Evolutionary conservation across 2,797 vertebrate species (phyloP).

Genomic region (Hipposideros larvatus): DNA sequence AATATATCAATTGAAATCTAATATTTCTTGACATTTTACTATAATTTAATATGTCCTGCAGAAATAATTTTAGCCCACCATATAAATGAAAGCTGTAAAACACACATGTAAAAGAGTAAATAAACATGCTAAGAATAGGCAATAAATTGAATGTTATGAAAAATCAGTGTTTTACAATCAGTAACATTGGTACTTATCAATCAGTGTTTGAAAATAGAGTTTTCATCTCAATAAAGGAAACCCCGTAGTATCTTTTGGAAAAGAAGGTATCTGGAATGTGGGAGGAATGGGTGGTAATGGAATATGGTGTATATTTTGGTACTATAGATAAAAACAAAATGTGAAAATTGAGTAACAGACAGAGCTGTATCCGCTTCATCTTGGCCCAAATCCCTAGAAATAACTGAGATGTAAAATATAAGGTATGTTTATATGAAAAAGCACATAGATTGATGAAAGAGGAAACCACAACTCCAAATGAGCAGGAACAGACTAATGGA

Average conservation of each 20-base stretch:
- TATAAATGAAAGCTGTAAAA: conserved; percentile 28
- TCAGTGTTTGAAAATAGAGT: not conserved
- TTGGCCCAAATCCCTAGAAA: not conserved
- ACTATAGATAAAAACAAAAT: not conserved
- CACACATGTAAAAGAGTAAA: not conserved
- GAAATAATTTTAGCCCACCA: not conserved
- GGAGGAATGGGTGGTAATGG: not conserved
- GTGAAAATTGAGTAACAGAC: not conserved
- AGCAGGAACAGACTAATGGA: not conserved
- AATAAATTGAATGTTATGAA: not conserved
- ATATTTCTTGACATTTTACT: conserved; percentile 47
- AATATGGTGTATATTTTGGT: not conserved
- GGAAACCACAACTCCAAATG: not conserved
- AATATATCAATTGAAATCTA: conserved; percentile 3
- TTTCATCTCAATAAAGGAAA: conserved; percentile 39
- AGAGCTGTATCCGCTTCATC: not conserved
- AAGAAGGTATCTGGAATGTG: not conserved
- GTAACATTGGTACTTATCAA: not conserved
- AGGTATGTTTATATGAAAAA: not conserved
- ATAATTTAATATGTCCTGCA: not conserved
- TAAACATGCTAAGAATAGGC: not conserved
- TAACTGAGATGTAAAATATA: not conserved
- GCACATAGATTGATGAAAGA: not conserved
- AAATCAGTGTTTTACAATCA: conserved; percentile 23
- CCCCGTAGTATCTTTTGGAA: not conserved